These are phyloP conservation scores for Tychaedon coryphoeus DNA, from an alignment of 2,113 vertebrate genomes.

Conservation along the genomic window DNA sequence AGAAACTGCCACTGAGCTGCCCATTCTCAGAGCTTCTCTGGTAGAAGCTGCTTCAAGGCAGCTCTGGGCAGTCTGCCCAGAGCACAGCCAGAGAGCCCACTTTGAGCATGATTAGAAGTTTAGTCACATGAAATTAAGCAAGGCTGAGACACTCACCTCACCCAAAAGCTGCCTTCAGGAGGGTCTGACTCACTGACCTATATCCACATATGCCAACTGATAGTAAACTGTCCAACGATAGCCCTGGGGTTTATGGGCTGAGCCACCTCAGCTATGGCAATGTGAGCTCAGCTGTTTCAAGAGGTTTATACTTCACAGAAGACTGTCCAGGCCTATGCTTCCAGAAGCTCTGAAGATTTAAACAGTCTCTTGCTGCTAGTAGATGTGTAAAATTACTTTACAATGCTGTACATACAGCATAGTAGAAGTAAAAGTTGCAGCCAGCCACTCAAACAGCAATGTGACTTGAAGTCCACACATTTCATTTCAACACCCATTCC, in stretches of 20 bases:
- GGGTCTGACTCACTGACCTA: neutral
- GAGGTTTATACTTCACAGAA: neutral
- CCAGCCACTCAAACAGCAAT: neutral
- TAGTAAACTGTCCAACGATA: accelerated
- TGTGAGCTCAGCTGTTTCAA: accelerated
- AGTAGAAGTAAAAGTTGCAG: neutral
- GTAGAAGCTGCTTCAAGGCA: neutral
- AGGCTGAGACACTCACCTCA: neutral
- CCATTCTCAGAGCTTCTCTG: neutral
- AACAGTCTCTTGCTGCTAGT: neutral
- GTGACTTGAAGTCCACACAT: neutral
- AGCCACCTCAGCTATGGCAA: neutral
- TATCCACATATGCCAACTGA: neutral
- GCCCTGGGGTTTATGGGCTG: neutral
- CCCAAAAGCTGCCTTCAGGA: neutral
- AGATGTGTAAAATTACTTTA: neutral
- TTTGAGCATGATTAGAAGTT: neutral
- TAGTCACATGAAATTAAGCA: neutral
- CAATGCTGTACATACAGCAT: accelerated
- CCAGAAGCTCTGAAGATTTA: neutral
- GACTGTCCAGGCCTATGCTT: neutral
- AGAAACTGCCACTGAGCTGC: neutral
- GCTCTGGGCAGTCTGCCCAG: neutral
- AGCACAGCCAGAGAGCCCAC: neutral
- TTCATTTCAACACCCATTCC: neutral